Conservation (phyloP, 2,888 invertebrate genomes). For the Tinea pellionella region DNA sequence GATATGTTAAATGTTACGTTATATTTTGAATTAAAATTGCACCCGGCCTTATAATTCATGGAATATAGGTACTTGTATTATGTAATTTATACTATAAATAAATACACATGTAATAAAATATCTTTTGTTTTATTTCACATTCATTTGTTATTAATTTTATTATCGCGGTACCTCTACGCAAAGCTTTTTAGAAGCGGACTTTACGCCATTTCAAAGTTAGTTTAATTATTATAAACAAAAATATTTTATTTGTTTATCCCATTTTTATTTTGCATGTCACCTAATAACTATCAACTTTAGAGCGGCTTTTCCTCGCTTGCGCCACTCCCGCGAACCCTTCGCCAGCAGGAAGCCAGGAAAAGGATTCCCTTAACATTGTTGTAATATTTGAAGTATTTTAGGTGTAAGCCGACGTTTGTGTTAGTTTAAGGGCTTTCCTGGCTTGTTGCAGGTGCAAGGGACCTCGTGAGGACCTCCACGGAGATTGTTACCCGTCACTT, state of each 20-base stretch:
- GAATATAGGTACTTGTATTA: too few species aligned
- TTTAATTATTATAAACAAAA: neutral
- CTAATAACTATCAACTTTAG: conserved; percentile 15
- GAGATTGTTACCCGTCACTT: conserved; percentile 62
- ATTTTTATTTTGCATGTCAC: neutral
- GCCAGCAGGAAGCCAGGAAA: conserved; percentile 64
- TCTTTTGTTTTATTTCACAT: too few species aligned
- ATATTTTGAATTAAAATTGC: too few species aligned
- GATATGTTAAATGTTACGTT: too few species aligned
- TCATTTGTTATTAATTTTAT: too few species aligned
- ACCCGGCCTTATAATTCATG: too few species aligned
- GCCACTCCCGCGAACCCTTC: conserved; percentile 27
- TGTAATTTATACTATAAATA: too few species aligned
- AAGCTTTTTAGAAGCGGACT: too few species aligned
- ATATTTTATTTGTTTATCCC: neutral
- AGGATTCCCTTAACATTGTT: conserved; percentile 39
- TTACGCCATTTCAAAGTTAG: too few species aligned
- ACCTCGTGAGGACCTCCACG: conserved; percentile 48
- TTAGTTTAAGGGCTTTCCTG: conserved; percentile 14
- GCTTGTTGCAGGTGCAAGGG: conserved; percentile 44
- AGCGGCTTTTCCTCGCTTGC: conserved; percentile 65
- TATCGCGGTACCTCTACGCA: too few species aligned
- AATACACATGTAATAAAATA: too few species aligned
- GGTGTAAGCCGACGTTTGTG: neutral
- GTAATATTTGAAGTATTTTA: neutral